Base-by-base conservation (phyloP, 2,113 vertebrate genomes). In the Motacilla alba region DNA sequence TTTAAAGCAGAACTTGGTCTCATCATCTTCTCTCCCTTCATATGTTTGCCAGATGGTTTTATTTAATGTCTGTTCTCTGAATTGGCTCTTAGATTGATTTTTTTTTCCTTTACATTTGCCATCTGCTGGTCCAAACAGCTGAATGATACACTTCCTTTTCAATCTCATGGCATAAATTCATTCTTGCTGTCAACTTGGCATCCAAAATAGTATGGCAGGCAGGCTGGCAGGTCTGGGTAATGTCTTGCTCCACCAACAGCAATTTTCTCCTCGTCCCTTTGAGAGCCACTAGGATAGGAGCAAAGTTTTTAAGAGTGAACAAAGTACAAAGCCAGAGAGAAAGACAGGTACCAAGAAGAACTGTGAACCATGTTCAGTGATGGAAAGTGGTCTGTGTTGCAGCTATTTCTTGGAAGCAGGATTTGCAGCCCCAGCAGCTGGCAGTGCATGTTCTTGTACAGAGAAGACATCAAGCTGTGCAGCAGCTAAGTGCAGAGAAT, bases 61-160 rank as follows among this genome's bases (percentile, higher is more conserved):
- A 86, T 78, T 94, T 96, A 90, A 91, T 53, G 64, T 72, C 64
- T 92, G 3, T 60, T 93, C 93, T 84, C 88, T 72, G 67, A 52
- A 90, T n/a, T 92, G 69, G 76, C 60, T 94, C 80, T 92, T 63
- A 84, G 66, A 89, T 75, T 15, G 43, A 52, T 64, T 95, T 92
- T 76, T 94, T 77, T 74, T 62, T 35, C 75, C 88, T 82, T 90
- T 89, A 39, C 80, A 92, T 55, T 97, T 96, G 79, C 90, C 96
- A 96, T 95, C 96, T 96, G 95, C 76, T 92, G 53, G 62, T 92
- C 66, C 86, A 95, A 93, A 89, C 83, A 95, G 73, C 73, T 64
- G 87, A 95, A 90, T 28, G 46, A 95, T 87, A 75, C 41, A 73
- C 49, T 92, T 86, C 70, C 80, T 92, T 93, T 92, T 58, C 73